phyloP scores from a whole-genome alignment of 2,888 invertebrate genomes.

The Meteorus cinctellus region DNA sequence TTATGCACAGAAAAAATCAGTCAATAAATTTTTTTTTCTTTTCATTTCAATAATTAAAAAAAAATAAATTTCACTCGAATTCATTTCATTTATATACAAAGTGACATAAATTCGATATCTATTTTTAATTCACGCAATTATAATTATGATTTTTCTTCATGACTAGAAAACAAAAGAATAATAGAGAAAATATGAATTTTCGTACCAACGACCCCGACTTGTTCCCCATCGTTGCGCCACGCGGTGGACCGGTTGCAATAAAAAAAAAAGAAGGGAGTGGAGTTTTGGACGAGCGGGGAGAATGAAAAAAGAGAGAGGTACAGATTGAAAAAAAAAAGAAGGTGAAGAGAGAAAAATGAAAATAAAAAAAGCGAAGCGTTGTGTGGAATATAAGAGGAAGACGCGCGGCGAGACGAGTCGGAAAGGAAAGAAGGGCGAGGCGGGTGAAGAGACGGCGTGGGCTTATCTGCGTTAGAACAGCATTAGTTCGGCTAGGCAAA shows the following conservation, averaged over 20 bases:
- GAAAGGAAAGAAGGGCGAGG: slow-evolving; percentile 30
- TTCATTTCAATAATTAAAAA: too few relatives aligned
- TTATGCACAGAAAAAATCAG: too few relatives aligned
- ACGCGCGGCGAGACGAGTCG: slow-evolving; percentile 37
- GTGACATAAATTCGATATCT: slow-evolving; percentile 14
- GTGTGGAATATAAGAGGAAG: slow-evolving; percentile 34
- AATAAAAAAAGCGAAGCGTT: slow-evolving; percentile 5
- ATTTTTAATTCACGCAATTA: neutral
- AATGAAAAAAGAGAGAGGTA: slow-evolving; percentile 20
- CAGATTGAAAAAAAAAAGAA: slow-evolving; percentile 30
- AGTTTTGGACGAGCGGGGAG: slow-evolving; percentile 26
- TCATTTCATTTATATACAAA: too few relatives aligned
- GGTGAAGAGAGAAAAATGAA: slow-evolving; percentile 43
- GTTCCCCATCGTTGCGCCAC: slow-evolving; percentile 44
- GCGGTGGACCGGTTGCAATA: slow-evolving; percentile 53
- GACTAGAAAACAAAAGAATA: neutral
- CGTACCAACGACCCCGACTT: slow-evolving; percentile 37
- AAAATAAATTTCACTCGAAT: too few relatives aligned
- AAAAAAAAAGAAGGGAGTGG: slow-evolving; percentile 41
- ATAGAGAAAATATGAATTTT: slow-evolving; percentile 29
- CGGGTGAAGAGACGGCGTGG: slow-evolving; percentile 46
- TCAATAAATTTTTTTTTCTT: too few relatives aligned
- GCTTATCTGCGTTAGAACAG: slow-evolving; percentile 52
- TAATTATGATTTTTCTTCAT: neutral
- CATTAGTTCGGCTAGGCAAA: slow-evolving; percentile 51